Evolutionary conservation across 2,797 vertebrate species (phyloP), one percentile per base, ranked within the genome.

Genomic region (Liparis tanakae): DNA sequence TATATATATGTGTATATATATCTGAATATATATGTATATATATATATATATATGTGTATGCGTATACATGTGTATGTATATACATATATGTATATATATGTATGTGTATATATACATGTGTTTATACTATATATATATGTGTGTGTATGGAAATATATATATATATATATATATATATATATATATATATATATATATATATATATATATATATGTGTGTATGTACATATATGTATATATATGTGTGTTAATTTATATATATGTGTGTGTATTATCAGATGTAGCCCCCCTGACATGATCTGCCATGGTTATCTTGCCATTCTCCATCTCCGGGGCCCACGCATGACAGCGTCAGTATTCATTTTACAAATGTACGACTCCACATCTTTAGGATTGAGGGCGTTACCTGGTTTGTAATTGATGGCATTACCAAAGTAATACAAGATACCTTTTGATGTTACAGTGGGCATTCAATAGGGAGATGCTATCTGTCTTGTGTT

Each of bases 261-360:
- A 30, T 30, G 3, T 30, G 4, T 30, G 4, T 30, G 25, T 30
- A 30, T 55, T 58, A 50, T 48, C 5, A 25, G 25, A 57, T 20
- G 15, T 58, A 67, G 18, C 12, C 20, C 33, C 7, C 3, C 83
- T 84, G 83, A 86, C 75, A 79, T 87, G 72, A 85, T 86, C 79
- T 76, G 73, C 79, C 74, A 75, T 75, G 76, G 78, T 86, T 84
- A 82, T 86, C 85, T 85, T 73, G 71, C 62, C 81, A 70, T 78
- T 76, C 69, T 83, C 77, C 78, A 81, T 88, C 72, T 84, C 79
- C 54, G 66, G 78, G 83, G 81, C 76, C 68, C 66, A 85, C 46
- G 43, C 67, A 48, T 78, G 79, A 76, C 84, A 76, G 74, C 63
- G 58, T 70, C 81, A 72, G 76, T 74, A 74, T 86, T 81, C 59